Percentiles rank a stretch among this genome's conserved stretches.
phyloP scores from a whole-genome alignment of 2,888 invertebrate species.

The Tetranychus piercei region DNA sequence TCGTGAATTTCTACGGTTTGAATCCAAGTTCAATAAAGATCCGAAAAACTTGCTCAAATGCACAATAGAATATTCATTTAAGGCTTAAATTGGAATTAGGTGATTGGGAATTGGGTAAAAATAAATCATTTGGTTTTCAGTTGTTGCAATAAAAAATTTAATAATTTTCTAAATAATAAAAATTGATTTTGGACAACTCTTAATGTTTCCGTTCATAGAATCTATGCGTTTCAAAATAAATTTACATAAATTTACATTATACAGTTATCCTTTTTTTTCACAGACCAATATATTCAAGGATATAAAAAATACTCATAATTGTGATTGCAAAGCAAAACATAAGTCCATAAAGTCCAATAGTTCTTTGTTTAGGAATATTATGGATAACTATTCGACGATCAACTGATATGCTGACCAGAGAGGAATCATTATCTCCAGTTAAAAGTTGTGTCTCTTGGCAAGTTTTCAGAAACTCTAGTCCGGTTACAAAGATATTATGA shows the following conservation, averaged over 20 bases:
- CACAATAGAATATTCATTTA: too few relatives aligned
- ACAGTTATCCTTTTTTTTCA: background rate
- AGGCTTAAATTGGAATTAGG: too few relatives aligned
- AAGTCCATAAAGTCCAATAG: background rate
- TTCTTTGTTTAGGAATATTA: constrained; percentile 44
- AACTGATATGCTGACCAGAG: constrained; percentile 80
- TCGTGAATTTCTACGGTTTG: too few relatives aligned
- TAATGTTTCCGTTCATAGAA: background rate
- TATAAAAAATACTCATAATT: background rate
- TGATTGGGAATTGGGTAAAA: too few relatives aligned
- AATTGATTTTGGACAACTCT: constrained; percentile 42
- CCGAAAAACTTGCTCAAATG: too few relatives aligned
- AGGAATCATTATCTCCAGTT: constrained; percentile 47
- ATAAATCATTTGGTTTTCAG: too few relatives aligned
- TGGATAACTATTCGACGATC: constrained; percentile 83
- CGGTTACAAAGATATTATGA: constrained; percentile 93
- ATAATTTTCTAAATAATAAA: too few relatives aligned
- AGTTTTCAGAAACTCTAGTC: constrained; percentile 67
- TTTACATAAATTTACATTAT: constrained; percentile 3
- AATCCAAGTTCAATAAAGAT: too few relatives aligned
- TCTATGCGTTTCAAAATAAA: background rate
- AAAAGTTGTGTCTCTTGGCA: constrained; percentile 29
- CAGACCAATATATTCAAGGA: background rate
- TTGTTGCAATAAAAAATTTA: too few relatives aligned
- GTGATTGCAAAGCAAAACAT: background rate